Evolutionary conservation across 1,140 invertebrate genomes (phyloP).

Genomic region (Drosophila paulistorum): DNA sequence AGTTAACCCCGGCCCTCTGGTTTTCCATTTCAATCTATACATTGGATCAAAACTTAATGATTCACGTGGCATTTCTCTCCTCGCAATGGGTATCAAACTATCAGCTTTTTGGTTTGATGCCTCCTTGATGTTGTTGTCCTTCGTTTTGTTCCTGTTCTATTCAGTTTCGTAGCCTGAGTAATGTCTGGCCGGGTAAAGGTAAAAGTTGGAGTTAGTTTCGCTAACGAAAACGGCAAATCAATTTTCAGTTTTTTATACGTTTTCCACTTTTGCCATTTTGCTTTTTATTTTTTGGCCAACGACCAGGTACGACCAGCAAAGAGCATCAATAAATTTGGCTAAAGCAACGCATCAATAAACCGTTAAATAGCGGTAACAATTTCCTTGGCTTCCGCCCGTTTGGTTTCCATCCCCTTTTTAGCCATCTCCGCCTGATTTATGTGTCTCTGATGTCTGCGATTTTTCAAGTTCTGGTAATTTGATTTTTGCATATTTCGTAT

Average conservation of each 20-base stretch:
- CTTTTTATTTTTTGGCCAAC: constrained; percentile 25
- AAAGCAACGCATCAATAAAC: constrained; percentile 76
- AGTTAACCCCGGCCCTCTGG: too few species aligned
- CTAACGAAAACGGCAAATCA: constrained; percentile 40
- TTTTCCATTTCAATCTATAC: not conserved
- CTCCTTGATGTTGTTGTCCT: not conserved
- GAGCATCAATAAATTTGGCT: constrained; percentile 64
- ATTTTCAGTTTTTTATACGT: constrained; percentile 48
- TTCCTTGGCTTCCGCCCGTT: constrained; percentile 51
- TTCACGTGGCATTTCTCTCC: not conserved
- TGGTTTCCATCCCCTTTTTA: constrained; percentile 41
- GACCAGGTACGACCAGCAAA: constrained; percentile 42
- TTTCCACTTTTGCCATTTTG: constrained; percentile 35
- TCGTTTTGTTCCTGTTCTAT: not conserved
- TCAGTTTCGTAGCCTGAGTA: not conserved
- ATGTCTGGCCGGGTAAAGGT: not conserved
- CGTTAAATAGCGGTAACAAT: constrained; percentile 78
- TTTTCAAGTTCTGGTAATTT: constrained; percentile 74
- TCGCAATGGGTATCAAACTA: not conserved
- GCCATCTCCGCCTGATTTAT: constrained; percentile 59
- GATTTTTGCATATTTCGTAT: constrained; percentile 64
- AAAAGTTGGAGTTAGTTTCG: not conserved
- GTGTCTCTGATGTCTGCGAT: constrained; percentile 74
- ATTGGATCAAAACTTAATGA: not conserved
- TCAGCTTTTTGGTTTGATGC: not conserved